Percentiles rank a stretch among this genome's conserved stretches.
Evolutionary conservation across 2,113 vertebrate species (phyloP).

Genomic region (Semnornis frantzii): DNA sequence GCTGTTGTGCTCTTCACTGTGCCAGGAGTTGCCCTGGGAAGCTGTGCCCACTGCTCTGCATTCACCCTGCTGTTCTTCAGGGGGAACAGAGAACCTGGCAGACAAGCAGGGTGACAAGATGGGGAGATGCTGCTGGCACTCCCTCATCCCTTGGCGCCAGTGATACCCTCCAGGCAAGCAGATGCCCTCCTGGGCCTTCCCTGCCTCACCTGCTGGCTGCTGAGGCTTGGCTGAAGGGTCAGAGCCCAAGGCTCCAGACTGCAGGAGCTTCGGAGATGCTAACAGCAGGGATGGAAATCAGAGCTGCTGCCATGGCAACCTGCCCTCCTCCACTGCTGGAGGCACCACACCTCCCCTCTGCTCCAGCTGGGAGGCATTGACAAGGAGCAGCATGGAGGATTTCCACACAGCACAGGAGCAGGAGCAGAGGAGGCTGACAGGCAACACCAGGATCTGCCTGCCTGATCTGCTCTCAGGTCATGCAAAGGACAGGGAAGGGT

Average conservation of each 20-base stretch:
- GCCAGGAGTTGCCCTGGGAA: background rate
- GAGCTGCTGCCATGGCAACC: slow-evolving; percentile 62
- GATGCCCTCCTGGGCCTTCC: background rate
- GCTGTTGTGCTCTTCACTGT: background rate
- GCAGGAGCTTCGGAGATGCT: background rate
- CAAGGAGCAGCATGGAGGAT: background rate
- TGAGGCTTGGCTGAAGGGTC: background rate
- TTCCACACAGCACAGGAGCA: background rate
- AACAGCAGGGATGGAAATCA: slow-evolving; percentile 29
- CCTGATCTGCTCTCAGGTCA: background rate
- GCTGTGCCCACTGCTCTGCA: background rate
- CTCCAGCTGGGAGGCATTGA: slow-evolving; percentile 3
- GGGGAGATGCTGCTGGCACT: background rate
- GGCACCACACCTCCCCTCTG: background rate
- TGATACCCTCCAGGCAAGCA: background rate
- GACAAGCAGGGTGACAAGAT: background rate
- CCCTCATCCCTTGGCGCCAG: background rate
- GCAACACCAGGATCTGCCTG: background rate
- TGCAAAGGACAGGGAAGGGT: too few relatives aligned
- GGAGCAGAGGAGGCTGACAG: background rate
- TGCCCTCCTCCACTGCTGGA: background rate
- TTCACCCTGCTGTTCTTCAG: background rate
- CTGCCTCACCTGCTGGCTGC: background rate
- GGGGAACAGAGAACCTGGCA: background rate
- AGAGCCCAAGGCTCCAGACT: background rate